Evolutionary conservation across 2,888 invertebrate species (phyloP).

Genomic region (Epirrhoe alternata): DNA sequence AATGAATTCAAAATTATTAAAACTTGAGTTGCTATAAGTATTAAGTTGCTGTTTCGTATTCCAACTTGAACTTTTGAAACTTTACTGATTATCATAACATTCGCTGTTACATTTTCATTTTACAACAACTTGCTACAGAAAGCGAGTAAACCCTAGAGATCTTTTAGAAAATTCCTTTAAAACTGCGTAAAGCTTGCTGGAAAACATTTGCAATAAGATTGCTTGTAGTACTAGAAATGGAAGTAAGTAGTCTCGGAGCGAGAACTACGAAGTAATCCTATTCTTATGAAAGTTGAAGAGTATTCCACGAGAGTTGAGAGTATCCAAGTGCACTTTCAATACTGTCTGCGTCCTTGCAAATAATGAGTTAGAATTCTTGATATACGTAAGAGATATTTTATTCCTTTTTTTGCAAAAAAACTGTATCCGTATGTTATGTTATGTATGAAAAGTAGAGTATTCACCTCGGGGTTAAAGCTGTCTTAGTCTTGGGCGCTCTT

Average conservation of each 20-base stretch:
- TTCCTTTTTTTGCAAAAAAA: neutral
- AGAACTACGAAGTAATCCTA: slow-evolving; percentile 22
- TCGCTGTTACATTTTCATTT: neutral
- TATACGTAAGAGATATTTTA: neutral
- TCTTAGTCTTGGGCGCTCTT: too few relatives aligned
- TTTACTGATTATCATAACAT: neutral
- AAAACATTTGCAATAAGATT: slow-evolving; percentile 45
- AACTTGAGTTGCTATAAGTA: too few relatives aligned
- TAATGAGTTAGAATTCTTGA: neutral
- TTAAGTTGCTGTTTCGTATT: too few relatives aligned
- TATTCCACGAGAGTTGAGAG: slow-evolving; percentile 9
- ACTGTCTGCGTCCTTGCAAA: slow-evolving; percentile 1
- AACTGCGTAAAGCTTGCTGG: slow-evolving; percentile 23
- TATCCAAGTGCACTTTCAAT: slow-evolving; percentile 34
- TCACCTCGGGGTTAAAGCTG: too few relatives aligned
- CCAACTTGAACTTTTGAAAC: too few relatives aligned
- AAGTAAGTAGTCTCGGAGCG: slow-evolving; percentile 22
- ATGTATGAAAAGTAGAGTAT: too few relatives aligned
- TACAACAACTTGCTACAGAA: neutral
- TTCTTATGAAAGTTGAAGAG: slow-evolving; percentile 19
- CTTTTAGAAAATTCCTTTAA: slow-evolving; percentile 24
- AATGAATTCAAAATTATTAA: too few relatives aligned
- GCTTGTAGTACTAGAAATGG: slow-evolving; percentile 31
- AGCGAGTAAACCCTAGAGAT: slow-evolving; percentile 1
- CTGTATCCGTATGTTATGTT: too few relatives aligned